Evolutionary conservation across 2,888 invertebrate genomes (phyloP).

Genomic region (Keiferia lycopersicella): DNA sequence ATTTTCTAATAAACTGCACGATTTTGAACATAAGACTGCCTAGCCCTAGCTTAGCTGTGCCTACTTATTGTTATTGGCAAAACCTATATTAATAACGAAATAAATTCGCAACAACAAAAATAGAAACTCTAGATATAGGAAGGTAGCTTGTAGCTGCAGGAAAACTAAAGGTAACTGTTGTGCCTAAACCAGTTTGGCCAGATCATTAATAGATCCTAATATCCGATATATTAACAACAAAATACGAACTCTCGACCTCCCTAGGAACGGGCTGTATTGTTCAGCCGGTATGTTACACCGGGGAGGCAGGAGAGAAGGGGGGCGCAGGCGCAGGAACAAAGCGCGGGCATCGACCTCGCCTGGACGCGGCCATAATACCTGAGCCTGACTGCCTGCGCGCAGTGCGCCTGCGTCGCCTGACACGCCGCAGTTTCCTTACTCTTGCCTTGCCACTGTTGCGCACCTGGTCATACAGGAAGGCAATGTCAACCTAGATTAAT

Average conservation of each 20-base stretch:
- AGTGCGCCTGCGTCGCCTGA: constrained; percentile 15
- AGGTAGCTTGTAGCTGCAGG: not conserved
- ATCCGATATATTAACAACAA: constrained; percentile 9
- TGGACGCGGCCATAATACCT: constrained; percentile 15
- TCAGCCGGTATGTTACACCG: constrained; percentile 39
- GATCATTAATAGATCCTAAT: constrained; percentile 7
- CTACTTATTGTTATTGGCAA: too few species aligned
- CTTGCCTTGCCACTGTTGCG: constrained; percentile 1
- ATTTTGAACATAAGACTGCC: too few species aligned
- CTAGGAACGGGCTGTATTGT: constrained; percentile 40
- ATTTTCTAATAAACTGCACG: not conserved
- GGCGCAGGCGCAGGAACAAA: constrained; percentile 63
- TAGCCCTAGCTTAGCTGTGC: too few species aligned
- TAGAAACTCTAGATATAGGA: not conserved
- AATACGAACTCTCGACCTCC: constrained; percentile 19
- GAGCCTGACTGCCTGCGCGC: constrained; percentile 11
- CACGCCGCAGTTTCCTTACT: constrained; percentile 18
- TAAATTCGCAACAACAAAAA: not conserved
- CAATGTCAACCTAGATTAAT: constrained; percentile 10
- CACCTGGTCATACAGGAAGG: constrained; percentile 13
- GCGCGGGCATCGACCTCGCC: constrained; percentile 58
- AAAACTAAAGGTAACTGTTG: not conserved
- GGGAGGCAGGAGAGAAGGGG: constrained; percentile 34
- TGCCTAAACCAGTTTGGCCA: not conserved
- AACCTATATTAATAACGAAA: not conserved